phyloP scores from a whole-genome alignment of 2,797 vertebrate species.

The Melanotaenia pygmaea region DNA sequence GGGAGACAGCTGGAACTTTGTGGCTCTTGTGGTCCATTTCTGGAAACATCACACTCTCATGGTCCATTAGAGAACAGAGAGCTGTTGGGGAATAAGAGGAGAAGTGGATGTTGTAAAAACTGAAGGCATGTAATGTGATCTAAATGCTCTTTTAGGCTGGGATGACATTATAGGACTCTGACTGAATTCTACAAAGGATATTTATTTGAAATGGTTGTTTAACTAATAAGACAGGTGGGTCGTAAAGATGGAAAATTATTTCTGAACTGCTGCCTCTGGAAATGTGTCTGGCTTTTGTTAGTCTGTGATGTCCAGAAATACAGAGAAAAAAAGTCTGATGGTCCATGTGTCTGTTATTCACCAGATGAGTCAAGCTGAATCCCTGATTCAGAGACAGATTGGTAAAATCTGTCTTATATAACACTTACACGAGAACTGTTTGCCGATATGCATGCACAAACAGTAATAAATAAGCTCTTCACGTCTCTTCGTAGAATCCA shows the following conservation, averaged over 20 bases:
- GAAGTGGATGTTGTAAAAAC: conserved; percentile 34
- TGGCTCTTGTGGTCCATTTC: conserved; percentile 64
- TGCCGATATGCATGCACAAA: conserved; percentile 28
- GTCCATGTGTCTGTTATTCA: conserved; percentile 58
- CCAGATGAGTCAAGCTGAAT: conserved; percentile 54
- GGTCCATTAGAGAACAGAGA: conserved; percentile 68
- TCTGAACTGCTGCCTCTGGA: background rate
- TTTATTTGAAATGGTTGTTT: background rate
- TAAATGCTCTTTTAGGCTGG: conserved; percentile 35
- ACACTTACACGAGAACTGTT: conserved; percentile 10
- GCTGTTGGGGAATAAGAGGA: conserved; percentile 44
- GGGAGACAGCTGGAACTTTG: conserved; percentile 24
- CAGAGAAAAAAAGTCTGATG: background rate
- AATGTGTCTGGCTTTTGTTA: conserved; percentile 10
- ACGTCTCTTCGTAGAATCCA: background rate
- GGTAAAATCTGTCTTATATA: conserved; percentile 39
- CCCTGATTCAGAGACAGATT: conserved; percentile 48
- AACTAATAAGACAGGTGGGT: background rate
- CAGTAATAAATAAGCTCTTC: conserved; percentile 25
- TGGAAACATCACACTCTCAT: conserved; percentile 58
- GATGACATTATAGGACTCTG: conserved; percentile 1
- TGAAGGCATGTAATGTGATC: conserved; percentile 10
- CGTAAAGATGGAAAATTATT: background rate
- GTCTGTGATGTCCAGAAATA: conserved; percentile 18
- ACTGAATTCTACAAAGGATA: background rate